Percentiles rank a stretch among this genome's conserved stretches.
phyloP scores from a whole-genome alignment of 2,113 vertebrate species.

The Pao palembangensis region DNA sequence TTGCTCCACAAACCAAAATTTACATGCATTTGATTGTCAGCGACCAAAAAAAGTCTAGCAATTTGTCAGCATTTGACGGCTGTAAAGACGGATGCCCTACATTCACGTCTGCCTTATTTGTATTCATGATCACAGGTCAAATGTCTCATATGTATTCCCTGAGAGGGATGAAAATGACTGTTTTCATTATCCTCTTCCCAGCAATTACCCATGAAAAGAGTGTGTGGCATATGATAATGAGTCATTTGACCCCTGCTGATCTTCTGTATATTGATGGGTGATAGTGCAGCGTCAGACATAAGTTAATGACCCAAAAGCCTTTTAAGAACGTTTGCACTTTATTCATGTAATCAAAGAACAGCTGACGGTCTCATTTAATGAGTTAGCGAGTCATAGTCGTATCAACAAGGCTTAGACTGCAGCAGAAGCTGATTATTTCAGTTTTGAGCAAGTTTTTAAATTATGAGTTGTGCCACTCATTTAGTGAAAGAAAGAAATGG shows the following conservation, averaged over 20 bases:
- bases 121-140: slow-evolving; percentile 35
- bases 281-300: slow-evolving; percentile 35
- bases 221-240: slow-evolving; percentile 59
- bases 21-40: neutral
- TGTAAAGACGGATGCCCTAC: slow-evolving; percentile 10
- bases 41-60: neutral
- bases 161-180: slow-evolving; percentile 27
- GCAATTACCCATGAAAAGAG: slow-evolving; percentile 41
- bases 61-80: neutral
- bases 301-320: slow-evolving; percentile 58
- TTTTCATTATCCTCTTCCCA: slow-evolving; percentile 38
- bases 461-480: too few species aligned
- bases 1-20: slow-evolving; percentile 5
- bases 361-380: slow-evolving; percentile 53
- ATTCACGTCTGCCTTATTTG: slow-evolving; percentile 1
- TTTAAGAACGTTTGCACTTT: slow-evolving; percentile 41
- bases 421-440: slow-evolving; percentile 15
- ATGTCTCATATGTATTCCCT: slow-evolving; percentile 1
- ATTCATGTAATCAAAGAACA: slow-evolving; percentile 62
- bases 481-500: too few species aligned
- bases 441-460: neutral
- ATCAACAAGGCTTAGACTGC: slow-evolving; percentile 46
- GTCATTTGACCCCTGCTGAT: slow-evolving; percentile 55
- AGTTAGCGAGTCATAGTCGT: slow-evolving; percentile 45
- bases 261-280: slow-evolving; percentile 39